Evolutionary conservation across 1,140 invertebrate genomes (phyloP), one percentile per base, ranked within the genome.

Genomic region (Penaeus indicus): DNA sequence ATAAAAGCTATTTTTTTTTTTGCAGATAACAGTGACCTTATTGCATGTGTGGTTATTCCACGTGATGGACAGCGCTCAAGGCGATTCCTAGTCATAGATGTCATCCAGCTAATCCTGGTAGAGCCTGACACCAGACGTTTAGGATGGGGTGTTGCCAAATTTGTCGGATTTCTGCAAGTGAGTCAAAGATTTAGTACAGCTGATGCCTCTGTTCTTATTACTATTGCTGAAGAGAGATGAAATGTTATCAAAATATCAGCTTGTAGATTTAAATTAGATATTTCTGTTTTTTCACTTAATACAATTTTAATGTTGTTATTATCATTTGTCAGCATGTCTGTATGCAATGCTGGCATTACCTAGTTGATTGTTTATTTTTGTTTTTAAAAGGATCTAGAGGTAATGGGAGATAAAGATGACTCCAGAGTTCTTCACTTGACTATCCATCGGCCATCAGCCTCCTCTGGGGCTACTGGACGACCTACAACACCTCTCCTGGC

Each of bases 121-220:
- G 98, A 99, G 93, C 98, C 99, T 0, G 98, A 99, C 92, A 95
- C 96, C 11, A 96, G 96, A 91, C 95, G 96, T 82, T 93, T 99
- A 32, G 99, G 99, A 0, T 99, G 98, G 98, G 98, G 98, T 11
- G 96, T 99, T 0, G 98, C 98, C 0, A 98, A 98, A 93, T 96
- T 99, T 91, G 98, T 90, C 22, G 95, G 94, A 69, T 93, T 94
- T 86, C 92, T 95, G 25, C 94, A 95, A 92, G 94, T 94, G 91
- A 75, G 90, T 85, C 25, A 18, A 61, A 38, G 21, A 81, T 32
- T 22, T 42, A 16, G 38, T 42, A 42, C 38, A 42, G 38, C 4
- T 4, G 7, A 42, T 42, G 38, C 38, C 38, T 7, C 7, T 42
- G 7, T 42, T 42, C 38, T 42, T 42, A 42, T 42, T 42, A 42